Evolutionary conservation across 2,888 invertebrate species (phyloP).

Genomic region (Monochamus alternatus): DNA sequence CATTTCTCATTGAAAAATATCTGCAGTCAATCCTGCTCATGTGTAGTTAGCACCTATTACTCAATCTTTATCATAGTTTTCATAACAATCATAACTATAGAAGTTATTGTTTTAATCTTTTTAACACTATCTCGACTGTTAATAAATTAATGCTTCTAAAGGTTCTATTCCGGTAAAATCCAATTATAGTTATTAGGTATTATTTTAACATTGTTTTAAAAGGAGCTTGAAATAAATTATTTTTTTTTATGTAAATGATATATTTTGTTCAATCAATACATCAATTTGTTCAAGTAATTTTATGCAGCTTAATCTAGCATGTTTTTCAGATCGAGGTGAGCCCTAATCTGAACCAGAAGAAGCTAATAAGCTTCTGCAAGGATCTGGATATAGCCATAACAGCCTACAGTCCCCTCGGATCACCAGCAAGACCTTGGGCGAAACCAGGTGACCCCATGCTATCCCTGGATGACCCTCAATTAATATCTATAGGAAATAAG

Average conservation of each 20-base stretch:
- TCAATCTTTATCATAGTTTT: no score
- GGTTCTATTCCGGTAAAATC: background rate
- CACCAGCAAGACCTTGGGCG: slow-evolving; percentile 82
- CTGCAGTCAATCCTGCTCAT: background rate
- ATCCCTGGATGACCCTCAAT: slow-evolving; percentile 74
- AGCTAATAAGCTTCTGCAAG: slow-evolving; percentile 79
- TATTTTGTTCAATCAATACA: no score
- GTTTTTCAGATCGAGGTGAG: slow-evolving; percentile 78
- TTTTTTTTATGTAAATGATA: no score
- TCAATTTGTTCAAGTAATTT: no score
- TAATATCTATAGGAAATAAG: slow-evolving; percentile 78
- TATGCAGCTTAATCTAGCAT: no score
- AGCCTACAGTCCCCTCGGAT: slow-evolving; percentile 86
- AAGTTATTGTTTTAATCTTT: background rate
- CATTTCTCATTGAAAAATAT: no score
- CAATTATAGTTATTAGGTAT: background rate
- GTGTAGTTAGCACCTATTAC: background rate
- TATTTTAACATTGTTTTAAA: background rate
- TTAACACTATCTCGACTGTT: background rate
- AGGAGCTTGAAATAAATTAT: background rate
- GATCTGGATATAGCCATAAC: slow-evolving; percentile 78
- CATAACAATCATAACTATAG: no score
- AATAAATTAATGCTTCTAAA: background rate
- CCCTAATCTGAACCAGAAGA: slow-evolving; percentile 79
- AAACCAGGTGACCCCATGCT: slow-evolving; percentile 77